phyloP scores from a whole-genome alignment of 2,797 vertebrate species.

The Tragopan temminckii region DNA sequence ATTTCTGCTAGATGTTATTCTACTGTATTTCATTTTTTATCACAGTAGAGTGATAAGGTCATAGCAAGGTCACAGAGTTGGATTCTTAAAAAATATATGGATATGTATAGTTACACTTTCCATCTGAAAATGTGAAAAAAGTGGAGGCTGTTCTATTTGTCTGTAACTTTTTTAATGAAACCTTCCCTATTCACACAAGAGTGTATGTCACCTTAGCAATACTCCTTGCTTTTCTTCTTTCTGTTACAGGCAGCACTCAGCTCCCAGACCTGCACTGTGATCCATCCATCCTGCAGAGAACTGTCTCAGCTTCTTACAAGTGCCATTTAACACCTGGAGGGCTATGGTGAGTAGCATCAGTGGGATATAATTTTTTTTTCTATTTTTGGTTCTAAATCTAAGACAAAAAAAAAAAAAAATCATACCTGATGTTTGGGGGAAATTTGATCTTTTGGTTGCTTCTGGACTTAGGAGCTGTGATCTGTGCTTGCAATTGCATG shows the following conservation, averaged over 20 bases:
- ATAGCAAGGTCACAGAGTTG: not conserved
- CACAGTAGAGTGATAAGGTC: not conserved
- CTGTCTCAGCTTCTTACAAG: not conserved
- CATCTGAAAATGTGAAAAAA: not conserved
- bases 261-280: not conserved
- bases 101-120: not conserved
- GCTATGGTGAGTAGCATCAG: not conserved
- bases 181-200: not conserved
- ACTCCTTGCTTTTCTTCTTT: not conserved
- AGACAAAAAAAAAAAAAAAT: not conserved
- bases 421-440: not conserved
- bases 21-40: not conserved
- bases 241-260: accelerated
- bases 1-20: not conserved
- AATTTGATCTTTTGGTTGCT: not conserved
- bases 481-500: not conserved
- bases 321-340: not conserved
- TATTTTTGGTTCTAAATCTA: not conserved
- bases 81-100: not conserved
- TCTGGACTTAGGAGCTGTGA: not conserved
- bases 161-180: not conserved
- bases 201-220: not conserved
- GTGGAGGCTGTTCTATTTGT: not conserved
- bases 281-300: accelerated
- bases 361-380: not conserved